Conservation (phyloP, 2,888 invertebrate genomes). For the Epinotia nisella region DNA sequence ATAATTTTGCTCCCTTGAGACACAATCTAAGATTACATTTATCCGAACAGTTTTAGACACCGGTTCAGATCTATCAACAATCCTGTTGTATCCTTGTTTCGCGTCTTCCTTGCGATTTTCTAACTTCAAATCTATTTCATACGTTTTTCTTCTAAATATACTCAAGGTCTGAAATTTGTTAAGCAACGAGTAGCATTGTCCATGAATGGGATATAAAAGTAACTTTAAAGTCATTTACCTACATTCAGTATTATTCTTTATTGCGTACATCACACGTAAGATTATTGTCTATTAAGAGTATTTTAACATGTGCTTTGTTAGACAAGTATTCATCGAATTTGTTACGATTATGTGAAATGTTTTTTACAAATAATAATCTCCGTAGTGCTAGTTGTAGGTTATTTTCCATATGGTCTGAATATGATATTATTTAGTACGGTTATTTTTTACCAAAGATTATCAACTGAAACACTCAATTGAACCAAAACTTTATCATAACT, state of each 20-base stretch:
- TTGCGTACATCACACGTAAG: constrained; percentile 8
- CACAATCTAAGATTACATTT: neutral
- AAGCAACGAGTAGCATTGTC: constrained; percentile 11
- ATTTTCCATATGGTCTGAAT: constrained; percentile 4
- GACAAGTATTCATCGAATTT: constrained; percentile 31
- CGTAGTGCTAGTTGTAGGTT: constrained; percentile 20
- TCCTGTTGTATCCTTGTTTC: constrained; percentile 2
- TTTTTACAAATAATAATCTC: constrained; percentile 1
- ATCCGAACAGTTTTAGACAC: neutral
- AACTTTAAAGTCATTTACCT: constrained; percentile 19
- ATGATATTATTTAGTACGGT: constrained; percentile 21
- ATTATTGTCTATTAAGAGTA: constrained; percentile 10
- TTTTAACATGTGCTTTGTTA: neutral
- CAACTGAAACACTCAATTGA: constrained; percentile 25
- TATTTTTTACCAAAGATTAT: constrained; percentile 40
- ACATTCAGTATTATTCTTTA: constrained; percentile 37
- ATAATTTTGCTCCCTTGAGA: too few species aligned
- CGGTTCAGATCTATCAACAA: constrained; percentile 20
- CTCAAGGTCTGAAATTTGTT: constrained; percentile 16
- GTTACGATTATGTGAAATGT: constrained; percentile 11
- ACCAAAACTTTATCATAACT: constrained; percentile 14
- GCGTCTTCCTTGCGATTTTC: constrained; percentile 29
- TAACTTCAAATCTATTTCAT: constrained; percentile 35
- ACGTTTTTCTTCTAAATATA: constrained; percentile 14
- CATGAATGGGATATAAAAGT: neutral